Base-by-base conservation (phyloP, 2,888 invertebrate species). In the Melitaea athalia region DNA sequence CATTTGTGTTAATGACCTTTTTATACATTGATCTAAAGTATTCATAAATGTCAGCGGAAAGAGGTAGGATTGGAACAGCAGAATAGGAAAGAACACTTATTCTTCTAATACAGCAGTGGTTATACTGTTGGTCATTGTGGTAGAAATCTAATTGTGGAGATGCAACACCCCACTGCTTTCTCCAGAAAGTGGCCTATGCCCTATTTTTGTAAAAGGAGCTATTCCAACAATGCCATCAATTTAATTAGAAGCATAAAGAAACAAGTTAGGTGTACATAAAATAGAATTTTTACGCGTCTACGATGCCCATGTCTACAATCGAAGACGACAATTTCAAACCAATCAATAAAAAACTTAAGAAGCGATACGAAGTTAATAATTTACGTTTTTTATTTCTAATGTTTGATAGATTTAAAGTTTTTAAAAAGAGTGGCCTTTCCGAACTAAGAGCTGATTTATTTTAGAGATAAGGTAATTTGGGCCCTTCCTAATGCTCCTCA, bases 401-500 rank as follows among this genome's bases (percentile, higher is more conserved):
- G n/a, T n/a, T n/a, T n/a, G n/a, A n/a, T n/a, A n/a, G n/a, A n/a
- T 24, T 31, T 12, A 17, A 52, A 11, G 17, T 52, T 38, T 38
- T 55, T 55, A 33, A 38, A 33, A 14, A 55, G 31, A 12, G 33
- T 55, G n/a, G 7, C 10, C 55, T 38, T 38, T 11, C 17, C 14
- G 6, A 10, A 59, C n/a, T 14, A 59, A 59, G 15, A 59, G 59
- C 12, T 61, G 47, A 66, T 66, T 61, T 61, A 61, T 66, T 38
- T 17, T 31, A 53, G 10, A 66, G 60, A 66, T 66, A 61, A 66
- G 52, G 49, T 47, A 59, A 66, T 55, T 55, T 55, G 55, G 61
- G 43, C 66, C 66, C 66, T 66, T 61, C 52, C 15, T 45, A 60
- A 38, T 61, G 66, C 53, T 53, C 53, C 43, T 45, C 24, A 59